Base-by-base conservation (phyloP, 2,888 invertebrate genomes). In the Lycia hirtaria region DNA sequence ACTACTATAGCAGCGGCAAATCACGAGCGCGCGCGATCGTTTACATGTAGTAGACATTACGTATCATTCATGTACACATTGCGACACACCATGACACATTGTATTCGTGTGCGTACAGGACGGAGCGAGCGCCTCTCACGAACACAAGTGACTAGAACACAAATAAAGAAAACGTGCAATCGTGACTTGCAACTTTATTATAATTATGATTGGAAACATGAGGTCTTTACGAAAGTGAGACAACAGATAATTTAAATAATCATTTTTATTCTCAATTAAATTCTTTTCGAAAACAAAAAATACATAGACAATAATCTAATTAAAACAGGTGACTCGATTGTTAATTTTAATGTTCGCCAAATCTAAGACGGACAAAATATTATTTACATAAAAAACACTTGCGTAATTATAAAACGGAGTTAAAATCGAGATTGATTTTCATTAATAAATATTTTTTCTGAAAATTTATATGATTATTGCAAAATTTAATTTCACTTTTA, bases 201-300 rank as follows among this genome's bases (percentile, higher is more conserved):
- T n/a, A n/a, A n/a, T n/a, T n/a, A n/a, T n/a, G n/a, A n/a, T n/a
- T n/a, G n/a, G n/a, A n/a, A n/a, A n/a, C n/a, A n/a, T n/a, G n/a
- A n/a, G n/a, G n/a, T n/a, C 3, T 10, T 9, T 1, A 37, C 4
- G 17, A 22, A 1, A 37, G 26, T 6, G 33, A 49, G 32, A 62
- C 41, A 53, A 28, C 22, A 44, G 0, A 7, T 22, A 43, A 57
- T 60, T 63, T 60, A 63, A 58, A 62, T 59, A 62, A 60, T 58
- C 48, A 52, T 48, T 60, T 62, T 65, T 65, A 56, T 62, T 63
- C 60, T 82, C 78, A 82, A 85, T 83, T 74, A 77, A 81, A 80
- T 78, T 80, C 68, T 77, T 81, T 77, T 78, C 71, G 77, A 78
- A 80, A 78, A 80, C 72, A 69, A 64, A 69, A 66, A 64, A 68